phyloP scores from a whole-genome alignment of 2,888 invertebrate genomes.

The Papilio protenor region DNA sequence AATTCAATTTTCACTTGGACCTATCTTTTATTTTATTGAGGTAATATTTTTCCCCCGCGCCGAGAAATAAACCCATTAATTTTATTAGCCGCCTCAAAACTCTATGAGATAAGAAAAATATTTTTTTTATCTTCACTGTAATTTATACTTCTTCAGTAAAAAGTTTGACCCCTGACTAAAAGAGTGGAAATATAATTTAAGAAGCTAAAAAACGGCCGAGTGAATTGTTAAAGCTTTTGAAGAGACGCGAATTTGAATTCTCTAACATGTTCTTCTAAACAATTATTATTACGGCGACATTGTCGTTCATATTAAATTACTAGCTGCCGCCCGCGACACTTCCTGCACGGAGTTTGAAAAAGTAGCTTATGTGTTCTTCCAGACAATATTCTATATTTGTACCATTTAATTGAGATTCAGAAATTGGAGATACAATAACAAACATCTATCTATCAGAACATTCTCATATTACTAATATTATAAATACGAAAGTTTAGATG shows the following conservation, averaged over 20 bases:
- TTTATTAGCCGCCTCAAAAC: conserved; percentile 19
- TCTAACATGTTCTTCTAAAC: neutral
- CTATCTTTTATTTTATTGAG: neutral
- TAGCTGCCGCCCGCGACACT: no score
- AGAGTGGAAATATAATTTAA: conserved; percentile 14
- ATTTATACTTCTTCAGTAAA: conserved; percentile 17
- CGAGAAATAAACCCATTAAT: conserved; percentile 30
- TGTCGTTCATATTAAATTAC: no score
- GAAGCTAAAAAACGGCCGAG: neutral
- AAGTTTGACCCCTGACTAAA: conserved; percentile 17
- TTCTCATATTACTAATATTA: no score
- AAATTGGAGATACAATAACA: no score
- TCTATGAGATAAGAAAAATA: conserved; percentile 8
- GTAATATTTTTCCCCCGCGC: conserved; percentile 17
- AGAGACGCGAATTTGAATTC: neutral
- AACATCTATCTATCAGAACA: no score
- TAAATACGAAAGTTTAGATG: no score
- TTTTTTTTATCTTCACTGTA: conserved; percentile 6
- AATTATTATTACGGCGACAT: neutral
- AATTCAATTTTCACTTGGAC: neutral
- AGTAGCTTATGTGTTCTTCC: no score
- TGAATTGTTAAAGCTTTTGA: neutral
- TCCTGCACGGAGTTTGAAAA: no score
- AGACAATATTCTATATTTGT: no score
- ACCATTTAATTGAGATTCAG: no score